These are phyloP conservation scores for Elysia crispata DNA, from an alignment of 2,888 invertebrate genomes.

Conservation along the genomic window DNA sequence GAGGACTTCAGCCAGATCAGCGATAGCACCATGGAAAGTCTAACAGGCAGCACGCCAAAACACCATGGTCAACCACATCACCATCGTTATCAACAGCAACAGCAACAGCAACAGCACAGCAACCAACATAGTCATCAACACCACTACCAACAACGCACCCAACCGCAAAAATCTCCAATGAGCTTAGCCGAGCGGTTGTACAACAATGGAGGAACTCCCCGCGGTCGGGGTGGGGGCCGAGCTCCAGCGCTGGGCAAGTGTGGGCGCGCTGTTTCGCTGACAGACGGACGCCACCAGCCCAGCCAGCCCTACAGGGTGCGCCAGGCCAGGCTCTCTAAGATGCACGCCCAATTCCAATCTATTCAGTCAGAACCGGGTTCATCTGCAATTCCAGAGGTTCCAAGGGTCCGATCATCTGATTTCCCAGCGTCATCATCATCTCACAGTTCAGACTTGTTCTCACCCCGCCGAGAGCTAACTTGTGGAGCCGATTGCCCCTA, in stretches of 20 bases:
- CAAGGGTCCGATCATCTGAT: constrained; percentile 35
- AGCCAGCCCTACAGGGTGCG: constrained; percentile 40
- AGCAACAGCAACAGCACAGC: too few relatives aligned
- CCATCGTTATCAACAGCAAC: too few relatives aligned
- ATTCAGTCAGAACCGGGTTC: constrained; percentile 52
- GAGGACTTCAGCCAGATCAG: too few relatives aligned
- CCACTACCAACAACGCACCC: constrained; percentile 27
- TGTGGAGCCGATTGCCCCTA: constrained; percentile 28
- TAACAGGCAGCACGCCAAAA: too few relatives aligned
- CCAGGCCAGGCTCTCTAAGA: constrained; percentile 47
- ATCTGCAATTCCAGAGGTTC: constrained; percentile 20
- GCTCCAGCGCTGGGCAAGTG: constrained; percentile 37
- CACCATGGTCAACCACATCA: too few relatives aligned
- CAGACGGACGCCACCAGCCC: constrained; percentile 34
- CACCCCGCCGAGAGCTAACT: background rate
- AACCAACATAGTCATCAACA: too few relatives aligned
- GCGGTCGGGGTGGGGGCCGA: background rate
- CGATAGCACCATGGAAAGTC: too few relatives aligned
- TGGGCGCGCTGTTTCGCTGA: constrained; percentile 49
- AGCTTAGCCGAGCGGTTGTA: constrained; percentile 49
- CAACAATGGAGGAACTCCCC: constrained; percentile 32
- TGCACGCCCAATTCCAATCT: constrained; percentile 52
- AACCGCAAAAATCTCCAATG: constrained; percentile 46
- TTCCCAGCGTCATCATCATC: constrained; percentile 16
- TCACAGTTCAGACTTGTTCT: background rate